A percentile compares a stretch with the other conserved stretches of the same genome.
These are phyloP conservation scores for Hypsibius dujardini DNA, from an alignment of 1,140 invertebrate species.

Conservation along the genomic window DNA sequence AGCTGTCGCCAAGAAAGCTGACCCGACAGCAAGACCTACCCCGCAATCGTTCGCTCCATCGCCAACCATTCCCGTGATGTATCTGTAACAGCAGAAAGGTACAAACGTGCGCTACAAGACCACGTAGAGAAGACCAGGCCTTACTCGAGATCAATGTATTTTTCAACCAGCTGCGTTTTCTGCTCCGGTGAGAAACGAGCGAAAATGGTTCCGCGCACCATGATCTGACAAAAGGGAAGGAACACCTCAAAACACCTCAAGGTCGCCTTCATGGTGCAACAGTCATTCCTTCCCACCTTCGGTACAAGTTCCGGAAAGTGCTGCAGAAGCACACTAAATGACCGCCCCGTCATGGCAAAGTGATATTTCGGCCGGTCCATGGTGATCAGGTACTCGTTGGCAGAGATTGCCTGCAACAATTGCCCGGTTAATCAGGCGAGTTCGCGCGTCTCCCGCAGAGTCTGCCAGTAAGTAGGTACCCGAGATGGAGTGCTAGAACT, in stretches of 20 bases:
- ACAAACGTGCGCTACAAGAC: slow-evolving; percentile 2
- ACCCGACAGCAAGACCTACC: slow-evolving; percentile 26
- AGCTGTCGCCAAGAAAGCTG: too few species aligned
- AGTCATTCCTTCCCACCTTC: slow-evolving; percentile 27
- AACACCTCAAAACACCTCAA: background rate
- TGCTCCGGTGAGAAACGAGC: slow-evolving; percentile 90
- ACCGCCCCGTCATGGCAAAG: slow-evolving; percentile 56
- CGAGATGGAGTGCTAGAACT: background rate
- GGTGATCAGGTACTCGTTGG: background rate
- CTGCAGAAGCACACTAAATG: slow-evolving; percentile 51
- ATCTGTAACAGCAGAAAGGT: slow-evolving; percentile 27
- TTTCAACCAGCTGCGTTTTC: slow-evolving; percentile 76
- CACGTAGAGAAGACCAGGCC: slow-evolving; percentile 33
- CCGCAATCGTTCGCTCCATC: slow-evolving; percentile 95
- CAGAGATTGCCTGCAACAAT: background rate
- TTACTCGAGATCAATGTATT: slow-evolving; percentile 63
- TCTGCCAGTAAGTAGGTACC: background rate
- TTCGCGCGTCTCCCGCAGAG: background rate
- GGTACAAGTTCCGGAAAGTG: slow-evolving; percentile 54
- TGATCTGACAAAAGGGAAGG: slow-evolving; percentile 33
- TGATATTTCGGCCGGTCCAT: slow-evolving; percentile 38
- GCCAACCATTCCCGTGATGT: slow-evolving; percentile 80
- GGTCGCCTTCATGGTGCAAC: background rate
- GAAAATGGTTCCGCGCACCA: slow-evolving; percentile 68
- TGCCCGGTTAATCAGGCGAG: background rate